Base-by-base conservation (phyloP, 2,113 vertebrate genomes). In the Ifrita kowaldi region DNA sequence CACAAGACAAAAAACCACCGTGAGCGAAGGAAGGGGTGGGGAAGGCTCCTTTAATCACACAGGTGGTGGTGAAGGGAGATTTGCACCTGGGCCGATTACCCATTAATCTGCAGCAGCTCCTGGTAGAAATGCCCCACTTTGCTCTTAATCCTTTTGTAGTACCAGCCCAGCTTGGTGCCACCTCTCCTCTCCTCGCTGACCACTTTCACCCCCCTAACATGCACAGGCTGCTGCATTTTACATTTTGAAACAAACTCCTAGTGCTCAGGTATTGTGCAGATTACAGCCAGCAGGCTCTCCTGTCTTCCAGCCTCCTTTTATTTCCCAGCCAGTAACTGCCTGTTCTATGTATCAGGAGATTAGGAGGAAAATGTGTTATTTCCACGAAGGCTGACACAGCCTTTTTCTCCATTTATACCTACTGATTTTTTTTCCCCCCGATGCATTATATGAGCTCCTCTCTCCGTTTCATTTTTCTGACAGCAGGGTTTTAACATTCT, bases 401-500 rank as follows among this genome's bases (percentile, higher is more conserved):
- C 35, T 67, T 92, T 87, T 95, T 75, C 62, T 71, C 62, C 33
- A 32, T 78, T 84, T 84, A 79, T 47, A 80, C 80, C 82, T 4
- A 55, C 71, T 35, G 70, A n/a, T 15, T 65, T 77, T 46, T 30
- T 0, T 9, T 11, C 4, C 5, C 59, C 35, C 46, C 8, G 12
- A n/a, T 73, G 20, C 60, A 59, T 69, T 93, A 50, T 55, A 83
- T 30, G 42, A 95, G 32, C 70, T 91, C 11, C 55, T 87, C 46
- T 87, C 67, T 62, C 33, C 24, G 59, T 84, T 95, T 79, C 57
- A 57, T 79, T 86, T 93, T 93, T 89, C 89, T 80, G 17, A 86
- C 87, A 95, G 39, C 42, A 32, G 33, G 65, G 50, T 94, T 91
- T 90, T 94, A 94, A 93, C 71, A 90, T 62, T 53, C 64, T 91